Conservation (phyloP, 35 echinoderm and acorn worm genomes). For the Chiridota heheva region DNA sequence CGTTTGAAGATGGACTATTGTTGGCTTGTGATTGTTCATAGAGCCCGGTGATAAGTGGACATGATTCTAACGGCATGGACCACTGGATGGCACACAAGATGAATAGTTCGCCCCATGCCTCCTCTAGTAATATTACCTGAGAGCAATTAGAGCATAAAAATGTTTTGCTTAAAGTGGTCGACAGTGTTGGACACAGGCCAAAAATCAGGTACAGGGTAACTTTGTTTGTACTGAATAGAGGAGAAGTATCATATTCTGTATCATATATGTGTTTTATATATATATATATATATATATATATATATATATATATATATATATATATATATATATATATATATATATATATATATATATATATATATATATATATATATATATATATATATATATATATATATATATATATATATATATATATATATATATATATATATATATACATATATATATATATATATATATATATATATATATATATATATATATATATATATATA, state of each 20-base stretch:
- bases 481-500: too few species aligned
- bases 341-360: too few species aligned
- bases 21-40: constrained; percentile 46
- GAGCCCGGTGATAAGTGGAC: constrained; percentile 64
- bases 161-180: background rate
- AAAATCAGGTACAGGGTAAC: background rate
- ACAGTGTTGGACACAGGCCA: background rate
- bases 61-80: constrained; percentile 98
- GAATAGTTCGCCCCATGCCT: constrained; percentile 96
- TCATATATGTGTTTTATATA: background rate
- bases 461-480: too few species aligned
- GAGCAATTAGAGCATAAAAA: too few species aligned
- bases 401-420: too few species aligned
- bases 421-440: too few species aligned
- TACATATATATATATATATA: too few species aligned
- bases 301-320: too few species aligned
- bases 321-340: too few species aligned
- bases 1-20: constrained; percentile 43
- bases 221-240: background rate
- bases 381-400: too few species aligned
- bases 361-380: too few species aligned
- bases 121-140: constrained; percentile 98
- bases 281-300: too few species aligned
- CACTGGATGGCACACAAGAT: constrained; percentile 94
- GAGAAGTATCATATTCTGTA: background rate